Evolutionary conservation across 2,888 invertebrate species (phyloP).

Genomic region (Xestia xanthographa): DNA sequence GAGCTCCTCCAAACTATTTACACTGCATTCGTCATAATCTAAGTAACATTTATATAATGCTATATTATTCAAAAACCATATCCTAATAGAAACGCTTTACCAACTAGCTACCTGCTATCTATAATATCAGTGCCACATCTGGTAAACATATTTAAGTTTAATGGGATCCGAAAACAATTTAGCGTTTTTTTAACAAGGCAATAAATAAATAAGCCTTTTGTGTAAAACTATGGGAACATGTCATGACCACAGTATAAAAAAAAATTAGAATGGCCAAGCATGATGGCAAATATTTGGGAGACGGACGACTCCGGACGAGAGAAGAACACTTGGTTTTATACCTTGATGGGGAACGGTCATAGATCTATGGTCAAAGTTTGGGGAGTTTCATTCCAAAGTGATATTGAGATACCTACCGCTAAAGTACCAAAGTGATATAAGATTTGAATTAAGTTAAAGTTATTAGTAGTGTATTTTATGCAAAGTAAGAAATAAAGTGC

Average conservation of each 20-base stretch:
- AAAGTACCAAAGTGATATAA: background rate
- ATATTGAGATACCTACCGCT: background rate
- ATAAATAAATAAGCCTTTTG: background rate
- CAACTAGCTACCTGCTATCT: too few species aligned
- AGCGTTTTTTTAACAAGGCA: background rate
- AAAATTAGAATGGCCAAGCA: too few species aligned
- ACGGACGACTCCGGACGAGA: too few species aligned
- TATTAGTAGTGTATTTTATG: background rate
- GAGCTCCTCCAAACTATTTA: too few species aligned
- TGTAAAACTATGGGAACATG: background rate
- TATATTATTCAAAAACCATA: background rate
- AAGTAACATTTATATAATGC: background rate
- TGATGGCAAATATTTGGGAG: background rate
- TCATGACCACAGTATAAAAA: too few species aligned
- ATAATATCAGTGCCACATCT: constrained; percentile 17
- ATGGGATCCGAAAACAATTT: background rate
- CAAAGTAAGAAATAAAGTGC: too few species aligned
- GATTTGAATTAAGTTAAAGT: background rate
- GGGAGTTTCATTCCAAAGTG: background rate
- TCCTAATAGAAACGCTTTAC: background rate
- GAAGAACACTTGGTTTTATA: background rate
- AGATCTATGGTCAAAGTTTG: background rate
- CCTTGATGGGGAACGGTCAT: background rate
- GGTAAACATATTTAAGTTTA: background rate
- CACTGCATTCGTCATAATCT: too few species aligned